Conservation (phyloP, 1,140 invertebrate genomes). For the Plectrocnemia conspersa region DNA sequence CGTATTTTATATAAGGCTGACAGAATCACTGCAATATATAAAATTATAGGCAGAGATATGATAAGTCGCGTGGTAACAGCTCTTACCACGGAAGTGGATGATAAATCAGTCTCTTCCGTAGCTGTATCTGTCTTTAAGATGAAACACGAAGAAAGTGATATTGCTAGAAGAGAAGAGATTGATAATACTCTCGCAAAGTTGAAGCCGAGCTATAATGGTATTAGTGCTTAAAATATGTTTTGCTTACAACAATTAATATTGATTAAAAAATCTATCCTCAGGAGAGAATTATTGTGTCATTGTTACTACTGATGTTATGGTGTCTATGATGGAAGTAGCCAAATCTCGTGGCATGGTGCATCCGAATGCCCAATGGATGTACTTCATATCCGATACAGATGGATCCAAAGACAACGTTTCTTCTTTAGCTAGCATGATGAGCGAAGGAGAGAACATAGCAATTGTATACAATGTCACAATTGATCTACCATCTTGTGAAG, state of each 20-base stretch:
- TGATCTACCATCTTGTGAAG: constrained; percentile 48
- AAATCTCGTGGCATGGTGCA: constrained; percentile 61
- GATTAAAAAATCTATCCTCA: constrained; percentile 24
- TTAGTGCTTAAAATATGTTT: neutral
- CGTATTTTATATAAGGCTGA: neutral
- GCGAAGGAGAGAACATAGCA: constrained; percentile 78
- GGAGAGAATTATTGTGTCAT: constrained; percentile 53
- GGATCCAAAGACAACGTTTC: constrained; percentile 48
- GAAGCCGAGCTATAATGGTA: constrained; percentile 48
- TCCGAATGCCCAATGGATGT: constrained; percentile 73
- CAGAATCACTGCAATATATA: neutral
- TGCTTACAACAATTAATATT: neutral
- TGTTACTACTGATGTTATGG: constrained; percentile 47
- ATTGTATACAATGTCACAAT: constrained; percentile 69
- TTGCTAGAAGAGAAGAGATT: constrained; percentile 49
- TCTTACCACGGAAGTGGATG: constrained; percentile 47
- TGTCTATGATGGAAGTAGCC: constrained; percentile 62
- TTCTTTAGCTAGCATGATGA: constrained; percentile 54
- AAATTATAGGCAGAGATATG: constrained; percentile 53
- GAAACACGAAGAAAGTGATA: constrained; percentile 48
- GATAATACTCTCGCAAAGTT: constrained; percentile 51
- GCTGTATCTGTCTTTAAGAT: constrained; percentile 56
- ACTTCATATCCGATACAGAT: constrained; percentile 63
- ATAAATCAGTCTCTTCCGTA: constrained; percentile 43
- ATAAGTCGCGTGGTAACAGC: constrained; percentile 57